These are phyloP conservation scores for Nanorana parkeri DNA, from an alignment of 2,113 vertebrate species.

Conservation along the genomic window DNA sequence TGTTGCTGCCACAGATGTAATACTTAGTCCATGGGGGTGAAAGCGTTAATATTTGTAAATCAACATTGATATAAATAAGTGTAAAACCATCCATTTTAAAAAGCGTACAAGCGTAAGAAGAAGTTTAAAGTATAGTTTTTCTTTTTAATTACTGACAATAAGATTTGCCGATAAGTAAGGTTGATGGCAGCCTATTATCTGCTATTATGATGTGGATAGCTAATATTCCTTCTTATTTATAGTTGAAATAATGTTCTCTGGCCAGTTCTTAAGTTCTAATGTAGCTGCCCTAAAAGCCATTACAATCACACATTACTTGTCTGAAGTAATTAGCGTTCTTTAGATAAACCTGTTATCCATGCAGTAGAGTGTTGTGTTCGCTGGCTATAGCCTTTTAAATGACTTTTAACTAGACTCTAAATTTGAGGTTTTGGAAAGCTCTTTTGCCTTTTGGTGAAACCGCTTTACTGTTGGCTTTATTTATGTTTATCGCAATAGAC, in stretches of 20 bases:
- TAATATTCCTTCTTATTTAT: slow-evolving; percentile 21
- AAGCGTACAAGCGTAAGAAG: too few species aligned
- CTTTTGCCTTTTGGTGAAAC: neutral
- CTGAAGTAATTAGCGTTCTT: slow-evolving; percentile 48
- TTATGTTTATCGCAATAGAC: neutral
- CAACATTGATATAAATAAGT: too few species aligned
- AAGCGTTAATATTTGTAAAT: too few species aligned
- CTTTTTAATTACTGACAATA: too few species aligned
- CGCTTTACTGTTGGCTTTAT: neutral
- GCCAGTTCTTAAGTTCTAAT: slow-evolving; percentile 36
- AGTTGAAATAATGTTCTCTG: slow-evolving; percentile 17
- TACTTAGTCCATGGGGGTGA: too few species aligned
- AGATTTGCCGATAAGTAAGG: neutral
- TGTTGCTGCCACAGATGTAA: too few species aligned
- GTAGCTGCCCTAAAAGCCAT: slow-evolving; percentile 23
- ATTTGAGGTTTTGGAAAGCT: slow-evolving; percentile 7
- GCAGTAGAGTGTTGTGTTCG: neutral
- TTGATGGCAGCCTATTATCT: neutral
- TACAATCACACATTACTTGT: slow-evolving; percentile 45
- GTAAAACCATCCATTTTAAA: too few species aligned
- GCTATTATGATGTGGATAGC: neutral
- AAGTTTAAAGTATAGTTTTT: too few species aligned
- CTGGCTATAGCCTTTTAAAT: slow-evolving; percentile 7
- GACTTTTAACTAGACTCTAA: slow-evolving; percentile 11
- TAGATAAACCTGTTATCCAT: slow-evolving; percentile 31